Conservation (phyloP, 92 coral and sea anemone species). For the Siderastrea siderea region DNA sequence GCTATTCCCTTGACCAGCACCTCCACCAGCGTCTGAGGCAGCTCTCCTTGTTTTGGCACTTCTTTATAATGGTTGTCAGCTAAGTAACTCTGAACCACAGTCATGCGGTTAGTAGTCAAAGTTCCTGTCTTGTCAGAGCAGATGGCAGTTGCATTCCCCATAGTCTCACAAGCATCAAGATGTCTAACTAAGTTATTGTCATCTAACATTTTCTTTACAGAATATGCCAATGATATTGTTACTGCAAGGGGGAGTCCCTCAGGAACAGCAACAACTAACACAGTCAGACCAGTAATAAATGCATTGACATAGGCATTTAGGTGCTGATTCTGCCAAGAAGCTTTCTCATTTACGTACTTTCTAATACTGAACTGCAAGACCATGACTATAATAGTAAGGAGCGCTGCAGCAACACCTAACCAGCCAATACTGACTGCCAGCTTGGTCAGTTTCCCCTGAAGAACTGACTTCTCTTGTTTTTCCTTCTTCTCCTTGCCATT, state of each 20-base stretch:
- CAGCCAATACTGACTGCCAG: conserved; percentile 98
- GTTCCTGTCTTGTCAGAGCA: conserved; percentile 99
- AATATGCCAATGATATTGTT: conserved; percentile 96
- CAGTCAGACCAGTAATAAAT: conserved; percentile 98
- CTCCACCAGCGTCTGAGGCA: conserved; percentile 76
- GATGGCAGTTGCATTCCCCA: conserved; percentile 99
- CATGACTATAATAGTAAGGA: conserved; percentile 93
- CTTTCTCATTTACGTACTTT: conserved; percentile 82
- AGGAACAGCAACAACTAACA: conserved; percentile 98
- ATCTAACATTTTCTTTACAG: conserved; percentile 98
- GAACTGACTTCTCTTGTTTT: conserved; percentile 93
- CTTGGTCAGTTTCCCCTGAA: conserved; percentile 95
- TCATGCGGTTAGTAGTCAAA: conserved; percentile 98
- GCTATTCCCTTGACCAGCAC: conserved; percentile 92
- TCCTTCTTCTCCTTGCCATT: conserved; percentile 86
- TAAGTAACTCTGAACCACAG: conserved; percentile 91
- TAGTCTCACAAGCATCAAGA: conserved; percentile 99
- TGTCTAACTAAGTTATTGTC: conserved; percentile 98
- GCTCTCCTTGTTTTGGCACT: conserved; percentile 68
- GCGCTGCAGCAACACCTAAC: conserved; percentile 99
- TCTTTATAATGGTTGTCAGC: conserved; percentile 71
- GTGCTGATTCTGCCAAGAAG: conserved; percentile 90
- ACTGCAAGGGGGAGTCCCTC: conserved; percentile 99
- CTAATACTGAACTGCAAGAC: conserved; percentile 92
- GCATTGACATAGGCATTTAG: conserved; percentile 93